A percentile compares a stretch with the other conserved stretches of the same genome.
Evolutionary conservation across 2,797 vertebrate species (phyloP).

Genomic region (Sebastes umbrosus): DNA sequence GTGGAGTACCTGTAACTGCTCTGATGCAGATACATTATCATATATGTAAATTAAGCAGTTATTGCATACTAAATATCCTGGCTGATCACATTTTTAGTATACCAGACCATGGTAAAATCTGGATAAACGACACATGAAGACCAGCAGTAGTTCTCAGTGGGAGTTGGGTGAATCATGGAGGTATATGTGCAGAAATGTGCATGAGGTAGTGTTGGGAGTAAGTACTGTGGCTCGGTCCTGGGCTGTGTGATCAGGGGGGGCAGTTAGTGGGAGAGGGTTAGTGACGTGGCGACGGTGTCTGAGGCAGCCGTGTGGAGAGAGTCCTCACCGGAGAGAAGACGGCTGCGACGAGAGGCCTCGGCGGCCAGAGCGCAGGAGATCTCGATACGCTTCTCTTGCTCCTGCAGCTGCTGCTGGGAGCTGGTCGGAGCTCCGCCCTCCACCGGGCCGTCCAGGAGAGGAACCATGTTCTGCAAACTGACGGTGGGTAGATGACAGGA

Average conservation of each 20-base stretch:
- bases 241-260: background rate
- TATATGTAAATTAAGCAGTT: too few relatives aligned
- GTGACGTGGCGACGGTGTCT: background rate
- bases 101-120: background rate
- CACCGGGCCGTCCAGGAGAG: conserved; percentile 87
- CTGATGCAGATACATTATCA: too few relatives aligned
- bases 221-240: background rate
- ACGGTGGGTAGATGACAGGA: background rate
- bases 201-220: background rate
- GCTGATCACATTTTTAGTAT: background rate
- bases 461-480: conserved; percentile 95
- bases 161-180: background rate
- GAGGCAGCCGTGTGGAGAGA: background rate
- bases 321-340: conserved; percentile 93
- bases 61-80: background rate
- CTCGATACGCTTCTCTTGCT: conserved; percentile 97
- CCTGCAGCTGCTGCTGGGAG: conserved; percentile 91
- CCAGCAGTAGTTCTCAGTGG: background rate
- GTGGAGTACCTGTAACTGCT: background rate
- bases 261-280: background rate
- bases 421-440: conserved; percentile 80
- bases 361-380: conserved; percentile 95
- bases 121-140: background rate
- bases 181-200: background rate
- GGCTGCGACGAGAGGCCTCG: conserved; percentile 93